Base-by-base conservation (phyloP, 2,113 vertebrate genomes). In the Sinocyclocheilus maitianheensis region DNA sequence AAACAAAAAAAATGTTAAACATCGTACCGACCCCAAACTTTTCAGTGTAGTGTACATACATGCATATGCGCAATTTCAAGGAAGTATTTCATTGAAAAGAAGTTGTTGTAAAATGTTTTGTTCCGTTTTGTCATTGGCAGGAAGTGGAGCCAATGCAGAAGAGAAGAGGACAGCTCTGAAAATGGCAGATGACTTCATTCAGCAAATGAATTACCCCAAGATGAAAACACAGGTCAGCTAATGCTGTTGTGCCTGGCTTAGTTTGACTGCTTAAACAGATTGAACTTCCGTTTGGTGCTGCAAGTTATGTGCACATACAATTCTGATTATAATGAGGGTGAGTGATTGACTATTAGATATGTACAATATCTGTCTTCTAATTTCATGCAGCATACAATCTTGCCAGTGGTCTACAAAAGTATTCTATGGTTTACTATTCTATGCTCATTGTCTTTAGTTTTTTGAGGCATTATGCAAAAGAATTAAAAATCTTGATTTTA, bases 151-250 rank as follows among this genome's bases (percentile, higher is more conserved):
- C 7, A 98, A 96, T 0, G 93, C 94, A 16, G 95, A 94, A 85
- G 97, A 97, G 91, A 94, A 96, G 85, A 95, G 89, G 79, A 95
- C 88, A 0, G 96, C 97, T 34, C 92, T 98, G 1, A 94, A 92
- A 30, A 96, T 97, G 90, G 96, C 97, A 0, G 96, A 98, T 89
- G 94, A 92, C 87, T 97, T 97, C 89, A 97, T 97, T 8, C 43
- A 96, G 12, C 91, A 94, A 46, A 97, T 97, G 97, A 95, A 90
- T 0, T 96, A 97, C n/a, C 92, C 94, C 3, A 91, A 84, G 85
- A 95, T 96, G 74, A 96, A 93, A 80, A 98, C 97, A 8, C 97
- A 97, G 96, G 97, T 98, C 75, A 18, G 26, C 26, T 51, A 26
- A 67, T 65, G 20, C 13, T 67, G 40, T 81, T 26, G 13, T 34